These are phyloP conservation scores for Petrolisthes cinctipes DNA, from an alignment of 2,888 invertebrate genomes.

Conservation along the genomic window DNA sequence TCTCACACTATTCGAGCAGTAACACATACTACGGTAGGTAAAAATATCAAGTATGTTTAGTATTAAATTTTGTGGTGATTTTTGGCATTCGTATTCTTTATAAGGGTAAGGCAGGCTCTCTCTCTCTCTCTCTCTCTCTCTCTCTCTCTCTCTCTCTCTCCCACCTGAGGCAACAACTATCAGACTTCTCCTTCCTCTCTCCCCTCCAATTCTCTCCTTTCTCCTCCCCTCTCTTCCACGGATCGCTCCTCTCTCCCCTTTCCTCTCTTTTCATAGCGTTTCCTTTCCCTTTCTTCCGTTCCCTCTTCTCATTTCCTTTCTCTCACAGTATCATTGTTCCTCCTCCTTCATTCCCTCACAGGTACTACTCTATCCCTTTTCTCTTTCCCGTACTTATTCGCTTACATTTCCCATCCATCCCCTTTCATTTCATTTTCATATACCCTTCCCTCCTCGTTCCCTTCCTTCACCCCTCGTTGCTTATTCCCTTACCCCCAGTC, in stretches of 20 bases:
- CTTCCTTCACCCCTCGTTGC: neutral
- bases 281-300: neutral
- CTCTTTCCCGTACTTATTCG: neutral
- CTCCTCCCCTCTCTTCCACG: neutral
- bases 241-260: neutral
- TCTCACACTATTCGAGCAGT: too few species aligned
- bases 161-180: neutral
- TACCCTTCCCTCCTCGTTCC: neutral
- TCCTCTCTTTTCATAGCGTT: neutral
- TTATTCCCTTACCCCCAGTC: neutral
- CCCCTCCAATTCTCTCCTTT: neutral
- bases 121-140: conserved; percentile 1
- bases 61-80: too few species aligned
- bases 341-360: neutral
- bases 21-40: too few species aligned
- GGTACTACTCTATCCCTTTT: too few species aligned
- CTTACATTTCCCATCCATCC: neutral
- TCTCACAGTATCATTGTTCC: neutral
- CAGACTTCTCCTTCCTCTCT: conserved; percentile 1
- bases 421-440: neutral
- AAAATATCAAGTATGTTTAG: too few species aligned
- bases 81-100: too few species aligned
- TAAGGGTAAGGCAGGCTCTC: neutral
- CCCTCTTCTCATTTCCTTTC: neutral
- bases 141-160: neutral